Base-by-base conservation (phyloP, 2,888 invertebrate genomes). In the Baccha elongata region DNA sequence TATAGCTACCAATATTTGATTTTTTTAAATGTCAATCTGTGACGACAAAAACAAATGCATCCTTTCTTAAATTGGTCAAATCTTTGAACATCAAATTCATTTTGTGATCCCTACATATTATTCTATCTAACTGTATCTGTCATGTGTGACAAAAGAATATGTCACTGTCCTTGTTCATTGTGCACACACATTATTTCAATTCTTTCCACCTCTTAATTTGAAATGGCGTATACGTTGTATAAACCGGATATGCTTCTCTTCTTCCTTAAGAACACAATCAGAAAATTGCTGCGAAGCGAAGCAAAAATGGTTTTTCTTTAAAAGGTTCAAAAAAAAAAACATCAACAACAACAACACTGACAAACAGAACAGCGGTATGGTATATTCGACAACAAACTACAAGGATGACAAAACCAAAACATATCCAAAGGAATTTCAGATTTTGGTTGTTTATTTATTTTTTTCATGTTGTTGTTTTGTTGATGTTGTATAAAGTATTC, bases 401-500 rank as follows among this genome's bases (percentile, higher is more conserved):
- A 32, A 32, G 29, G 37, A 65, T 55, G 64, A 73, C 73, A 73
- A 55, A 72, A 55, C 35, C 35, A 35, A 55, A 55, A 71, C 35
- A 21, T 15, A 42, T 65, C 44, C 52, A 52, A 67, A 52, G 29
- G 58, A 58, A 60, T 78, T 65, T 65, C 19, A 48, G 50, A 67
- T 37, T 71, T 40, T 40, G 0, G 10, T 40, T 15, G 40, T 44
- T 35, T 37, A 13, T 60, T 50, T 53, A 29, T n/a, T 7, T 60
- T 71, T 48, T 10, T 46, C 15, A 13, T 19, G 6, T 37, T 37
- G 37, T 46, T n/a, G 1, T 71, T 55, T 44, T 8, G 23, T 23
- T 19, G 11, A 19, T 17, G 3, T 19, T 23, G 11, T 17, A 17
- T 11, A 11, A 3, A 8, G n/a, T 35, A 11, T 35, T 35, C 10